Evolutionary conservation across 2,113 vertebrate species (phyloP), one percentile per base, ranked within the genome.

Genomic region (Pungitius pungitius): DNA sequence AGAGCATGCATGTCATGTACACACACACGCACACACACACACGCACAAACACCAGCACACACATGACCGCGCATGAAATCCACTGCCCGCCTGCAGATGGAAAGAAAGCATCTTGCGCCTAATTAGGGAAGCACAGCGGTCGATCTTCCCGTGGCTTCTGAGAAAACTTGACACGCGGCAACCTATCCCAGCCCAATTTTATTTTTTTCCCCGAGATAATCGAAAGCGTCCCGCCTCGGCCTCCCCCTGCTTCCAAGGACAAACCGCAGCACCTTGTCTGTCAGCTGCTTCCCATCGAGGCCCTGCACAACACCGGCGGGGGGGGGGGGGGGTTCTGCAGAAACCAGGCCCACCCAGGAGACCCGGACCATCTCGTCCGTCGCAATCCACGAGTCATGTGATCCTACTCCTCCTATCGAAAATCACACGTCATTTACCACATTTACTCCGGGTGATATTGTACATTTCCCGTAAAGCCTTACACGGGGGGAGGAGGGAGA

Each of bases 181-280:
- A 76, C 82, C 82, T 56, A 39, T 65, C n/a, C 22, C 45, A 9
- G 35, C 0, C 40, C 61, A 18, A 2, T 17, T 43, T 8, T n/a
- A n/a, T 8, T n/a, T 10, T 51, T 56, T 80, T 64, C 59, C 69
- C 35, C 0, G 35, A 77, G 24, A 51, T 66, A 86, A 86, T 80
- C 26, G 18, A 73, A 76, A 69, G 33, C 24, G 20, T 76, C 77
- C 71, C 20, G 37, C 11, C 35, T 73, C 58, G 15, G 30, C 59
- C 75, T 87, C 81, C 51, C 69, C 47, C 73, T 35, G 79, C 67
- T 87, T 77, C 87, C 84, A 83, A 86, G 87, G 89, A 85, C 85
- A 57, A 75, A 73, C 72, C 2, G 57, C 69, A 61, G 77, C 73
- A 79, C 78, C 76, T 78, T 12, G 40, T 62, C 40, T 82, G 83